These are phyloP conservation scores for Pogonophryne albipinna DNA, from an alignment of 2,797 vertebrate species.

Conservation along the genomic window DNA sequence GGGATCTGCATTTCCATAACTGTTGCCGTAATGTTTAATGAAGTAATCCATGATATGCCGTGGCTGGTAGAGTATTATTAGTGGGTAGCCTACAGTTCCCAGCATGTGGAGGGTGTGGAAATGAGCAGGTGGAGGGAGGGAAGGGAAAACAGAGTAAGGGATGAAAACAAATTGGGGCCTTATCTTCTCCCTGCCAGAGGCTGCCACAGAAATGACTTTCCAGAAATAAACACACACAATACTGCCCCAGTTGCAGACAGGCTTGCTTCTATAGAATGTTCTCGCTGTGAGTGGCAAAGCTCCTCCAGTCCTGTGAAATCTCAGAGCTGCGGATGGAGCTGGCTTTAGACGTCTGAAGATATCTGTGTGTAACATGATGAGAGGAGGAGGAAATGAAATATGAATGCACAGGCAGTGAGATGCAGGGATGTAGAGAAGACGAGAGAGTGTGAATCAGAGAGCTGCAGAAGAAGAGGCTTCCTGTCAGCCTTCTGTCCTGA, in stretches of 20 bases:
- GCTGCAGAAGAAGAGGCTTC: background rate
- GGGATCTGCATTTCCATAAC: background rate
- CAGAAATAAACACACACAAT: background rate
- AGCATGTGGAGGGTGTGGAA: background rate
- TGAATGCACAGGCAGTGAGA: constrained; percentile 33
- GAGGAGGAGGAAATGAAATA: constrained; percentile 40
- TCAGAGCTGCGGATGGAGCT: constrained; percentile 3
- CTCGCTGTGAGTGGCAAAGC: background rate
- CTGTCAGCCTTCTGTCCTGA: background rate
- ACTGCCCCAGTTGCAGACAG: constrained; percentile 1
- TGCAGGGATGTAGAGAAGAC: background rate
- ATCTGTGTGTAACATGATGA: constrained; percentile 19
- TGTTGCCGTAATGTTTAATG: background rate
- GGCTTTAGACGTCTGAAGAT: constrained; percentile 21
- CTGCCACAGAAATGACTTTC: constrained; percentile 12
- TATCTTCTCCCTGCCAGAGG: constrained; percentile 18
- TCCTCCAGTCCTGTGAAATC: background rate
- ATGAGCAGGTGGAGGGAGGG: background rate
- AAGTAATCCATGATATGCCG: background rate
- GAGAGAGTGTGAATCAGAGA: constrained; percentile 2
- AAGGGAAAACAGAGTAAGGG: background rate
- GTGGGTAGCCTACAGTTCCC: background rate
- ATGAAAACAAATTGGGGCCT: background rate
- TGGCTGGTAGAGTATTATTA: background rate
- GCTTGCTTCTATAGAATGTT: constrained; percentile 8